Evolutionary conservation across 2,888 invertebrate species (phyloP).

Genomic region (Eretmocerus hayati): DNA sequence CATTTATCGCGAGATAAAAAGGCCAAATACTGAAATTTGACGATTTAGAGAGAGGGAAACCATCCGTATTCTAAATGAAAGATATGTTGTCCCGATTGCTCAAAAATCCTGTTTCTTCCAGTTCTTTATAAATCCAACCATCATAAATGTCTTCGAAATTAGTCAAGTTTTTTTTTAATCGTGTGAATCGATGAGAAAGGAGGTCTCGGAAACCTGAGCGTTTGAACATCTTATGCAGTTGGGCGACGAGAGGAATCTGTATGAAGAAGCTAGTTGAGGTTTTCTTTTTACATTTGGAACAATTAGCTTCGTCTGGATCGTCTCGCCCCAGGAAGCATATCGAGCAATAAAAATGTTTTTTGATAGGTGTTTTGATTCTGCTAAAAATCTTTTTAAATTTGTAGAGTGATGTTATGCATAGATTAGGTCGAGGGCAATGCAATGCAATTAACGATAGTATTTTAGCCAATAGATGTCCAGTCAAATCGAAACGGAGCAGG

Average conservation of each 20-base stretch:
- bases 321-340: not conserved
- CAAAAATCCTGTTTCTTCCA: not conserved
- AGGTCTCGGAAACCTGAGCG: not conserved
- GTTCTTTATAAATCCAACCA: not conserved
- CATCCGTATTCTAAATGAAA: conserved; percentile 20
- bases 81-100: conserved; percentile 16
- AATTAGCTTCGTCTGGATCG: not conserved
- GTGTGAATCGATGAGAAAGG: not conserved
- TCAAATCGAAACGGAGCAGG: not conserved
- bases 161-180: not conserved
- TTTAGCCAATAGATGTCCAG: not conserved
- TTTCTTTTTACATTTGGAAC: not conserved
- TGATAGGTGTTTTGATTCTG: not conserved
- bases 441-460: not conserved
- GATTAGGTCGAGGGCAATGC: conserved; percentile 1
- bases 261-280: conserved; percentile 1
- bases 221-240: conserved; percentile 2
- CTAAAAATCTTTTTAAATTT: conserved; percentile 4
- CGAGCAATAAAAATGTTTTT: conserved; percentile 3
- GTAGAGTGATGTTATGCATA: not conserved
- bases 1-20: conserved; percentile 18
- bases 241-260: not conserved
- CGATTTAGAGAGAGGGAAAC: conserved; percentile 17
- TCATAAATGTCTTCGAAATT: conserved; percentile 2
- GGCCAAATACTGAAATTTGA: conserved; percentile 20